Base-by-base conservation (phyloP, 2,888 invertebrate genomes). In the Glaucopsyche alexis region DNA sequence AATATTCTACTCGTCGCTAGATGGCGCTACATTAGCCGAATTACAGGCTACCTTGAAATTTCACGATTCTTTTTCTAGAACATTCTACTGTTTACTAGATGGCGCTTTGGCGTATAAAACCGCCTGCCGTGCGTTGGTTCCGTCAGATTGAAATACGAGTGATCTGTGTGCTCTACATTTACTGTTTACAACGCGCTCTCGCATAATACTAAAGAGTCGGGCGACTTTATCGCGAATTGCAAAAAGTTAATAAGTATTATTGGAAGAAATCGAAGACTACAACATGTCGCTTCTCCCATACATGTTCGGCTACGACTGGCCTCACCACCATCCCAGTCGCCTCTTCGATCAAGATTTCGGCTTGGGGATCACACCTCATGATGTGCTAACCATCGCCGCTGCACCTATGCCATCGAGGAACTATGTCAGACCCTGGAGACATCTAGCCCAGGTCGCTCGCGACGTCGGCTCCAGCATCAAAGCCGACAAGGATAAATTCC, bases 401-500 rank as follows among this genome's bases (percentile, higher is more conserved):
- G 74, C 78, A 11, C 89, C 89, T 0, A 9, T 85, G 0, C 71
- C 82, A n/a, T 79, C 83, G 2, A 78, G 82, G 29, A 86, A 88
- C 72, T 85, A 87, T 80, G 83, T 75, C 77, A 78, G 87, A 71
- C 87, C 88, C 2, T 88, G 88, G 88, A 80, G 85, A 3, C 86
- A 90, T 60, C 82, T 90, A n/a, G 84, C 90, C 11, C 82, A 87
- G 7, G 81, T 89, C 0, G 85, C 87, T 52, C 86, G 86, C 67
- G 94, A 93, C 78, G 82, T 93, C 67, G 93, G 90, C 1, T 93
- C 93, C 29, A 92, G 86, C 73, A 89, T 95, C 73, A 87, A 91
- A 40, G 81, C 87, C 11, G 94, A 94, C 80, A 94, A 94, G 70
- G 94, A 94, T 76, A 94, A 94, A 75, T 95, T 94, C 80, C 94